Evolutionary conservation across 1,140 invertebrate species (phyloP).

Genomic region (Dendrolimus kikuchii): DNA sequence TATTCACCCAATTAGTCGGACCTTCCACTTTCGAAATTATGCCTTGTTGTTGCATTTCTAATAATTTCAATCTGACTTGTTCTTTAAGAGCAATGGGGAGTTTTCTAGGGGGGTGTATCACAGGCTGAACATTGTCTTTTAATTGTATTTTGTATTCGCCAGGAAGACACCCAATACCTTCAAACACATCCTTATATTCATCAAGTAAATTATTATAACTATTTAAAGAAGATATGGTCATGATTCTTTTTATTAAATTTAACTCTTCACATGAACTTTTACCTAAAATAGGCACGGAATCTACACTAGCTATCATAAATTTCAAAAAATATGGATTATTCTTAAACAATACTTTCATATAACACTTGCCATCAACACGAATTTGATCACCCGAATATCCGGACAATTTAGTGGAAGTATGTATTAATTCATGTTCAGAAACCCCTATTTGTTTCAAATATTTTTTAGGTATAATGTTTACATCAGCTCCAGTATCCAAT

Average conservation of each 20-base stretch:
- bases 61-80: conserved; percentile 13
- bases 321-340: conserved; percentile 8
- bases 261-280: conserved; percentile 12
- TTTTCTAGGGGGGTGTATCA: conserved; percentile 15
- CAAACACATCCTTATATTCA: conserved; percentile 17
- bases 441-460: conserved; percentile 9
- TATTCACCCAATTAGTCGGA: conserved; percentile 64
- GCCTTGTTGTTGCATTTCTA: conserved; percentile 10
- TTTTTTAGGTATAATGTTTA: conserved; percentile 12
- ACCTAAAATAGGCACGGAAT: conserved; percentile 13
- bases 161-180: conserved; percentile 18
- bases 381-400: conserved; percentile 17
- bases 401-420: conserved; percentile 6
- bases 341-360: conserved; percentile 14
- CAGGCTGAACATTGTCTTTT: conserved; percentile 6
- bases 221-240: conserved; percentile 1
- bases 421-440: neutral
- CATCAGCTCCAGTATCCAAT: conserved; percentile 19
- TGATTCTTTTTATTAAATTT: conserved; percentile 13
- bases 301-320: conserved; percentile 13
- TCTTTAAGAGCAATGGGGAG: conserved; percentile 16
- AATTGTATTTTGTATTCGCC: conserved; percentile 16
- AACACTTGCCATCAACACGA: conserved; percentile 12
- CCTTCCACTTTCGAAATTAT: conserved; percentile 18
- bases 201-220: conserved; percentile 1